phyloP scores from a whole-genome alignment of 1,140 invertebrate species.

The Hycleus cichorii region DNA sequence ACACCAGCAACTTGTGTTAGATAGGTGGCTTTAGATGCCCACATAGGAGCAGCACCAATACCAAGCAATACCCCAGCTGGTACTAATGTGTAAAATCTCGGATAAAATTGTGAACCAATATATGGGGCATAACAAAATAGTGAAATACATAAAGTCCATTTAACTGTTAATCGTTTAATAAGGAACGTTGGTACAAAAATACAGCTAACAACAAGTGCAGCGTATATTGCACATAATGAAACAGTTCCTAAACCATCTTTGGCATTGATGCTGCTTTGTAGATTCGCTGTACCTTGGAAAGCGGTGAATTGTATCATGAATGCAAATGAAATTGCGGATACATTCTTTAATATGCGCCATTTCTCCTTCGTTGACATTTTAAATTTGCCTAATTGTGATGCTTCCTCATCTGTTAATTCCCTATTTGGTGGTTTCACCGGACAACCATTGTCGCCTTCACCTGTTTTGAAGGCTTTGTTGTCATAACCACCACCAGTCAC shows the following conservation, averaged over 20 bases:
- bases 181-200: constrained; percentile 87
- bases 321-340: constrained; percentile 73
- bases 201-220: constrained; percentile 80
- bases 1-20: constrained; percentile 86
- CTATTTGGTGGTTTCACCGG: constrained; percentile 54
- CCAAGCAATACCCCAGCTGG: constrained; percentile 85
- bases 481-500: constrained; percentile 52
- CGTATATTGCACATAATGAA: constrained; percentile 80
- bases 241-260: constrained; percentile 76
- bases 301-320: constrained; percentile 93
- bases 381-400: constrained; percentile 62
- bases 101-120: constrained; percentile 88
- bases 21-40: constrained; percentile 94
- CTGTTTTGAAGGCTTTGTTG: constrained; percentile 60
- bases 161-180: constrained; percentile 84
- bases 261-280: constrained; percentile 82
- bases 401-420: constrained; percentile 53
- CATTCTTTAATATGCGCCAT: constrained; percentile 83
- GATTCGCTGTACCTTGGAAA: constrained; percentile 81
- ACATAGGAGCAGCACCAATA: constrained; percentile 88
- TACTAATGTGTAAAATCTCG: constrained; percentile 82
- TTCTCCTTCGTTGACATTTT: constrained; percentile 69
- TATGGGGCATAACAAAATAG: constrained; percentile 91
- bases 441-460: constrained; percentile 42
- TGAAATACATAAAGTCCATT: constrained; percentile 87